Percentiles rank a stretch among this genome's conserved stretches.
These are phyloP conservation scores for Capromys pilorides DNA, from an alignment of 2,797 vertebrate genomes.

Conservation along the genomic window DNA sequence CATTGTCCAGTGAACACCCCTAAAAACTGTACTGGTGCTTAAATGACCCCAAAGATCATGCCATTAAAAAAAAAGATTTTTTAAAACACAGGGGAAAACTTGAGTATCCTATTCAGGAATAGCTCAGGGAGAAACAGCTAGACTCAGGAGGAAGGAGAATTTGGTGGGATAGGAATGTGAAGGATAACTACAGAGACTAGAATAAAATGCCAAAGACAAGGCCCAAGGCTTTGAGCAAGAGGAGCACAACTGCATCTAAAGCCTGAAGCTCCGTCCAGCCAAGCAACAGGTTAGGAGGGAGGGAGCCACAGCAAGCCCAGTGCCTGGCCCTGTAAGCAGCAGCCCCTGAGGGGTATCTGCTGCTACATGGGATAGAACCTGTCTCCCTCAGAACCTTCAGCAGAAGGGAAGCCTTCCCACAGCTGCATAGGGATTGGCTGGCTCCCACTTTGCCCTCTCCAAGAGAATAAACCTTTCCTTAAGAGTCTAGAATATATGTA, in stretches of 20 bases:
- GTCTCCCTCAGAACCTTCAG: not conserved
- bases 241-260: not conserved
- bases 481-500: not conserved
- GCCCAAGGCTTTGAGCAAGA: not conserved
- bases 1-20: not conserved
- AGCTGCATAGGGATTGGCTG: not conserved
- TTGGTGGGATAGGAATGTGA: not conserved
- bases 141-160: not conserved
- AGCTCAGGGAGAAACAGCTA: not conserved
- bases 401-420: not conserved
- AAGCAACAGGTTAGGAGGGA: not conserved
- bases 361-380: not conserved
- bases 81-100: not conserved
- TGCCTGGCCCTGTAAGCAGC: not conserved
- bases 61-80: not conserved
- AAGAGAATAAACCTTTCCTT: not conserved
- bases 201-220: not conserved
- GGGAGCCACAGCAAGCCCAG: not conserved
- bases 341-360: not conserved
- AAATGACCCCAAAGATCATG: not conserved
- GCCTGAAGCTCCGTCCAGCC: not conserved
- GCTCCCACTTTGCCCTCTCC: not conserved
- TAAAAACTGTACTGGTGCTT: not conserved
- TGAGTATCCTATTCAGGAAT: not conserved
- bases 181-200: not conserved